Evolutionary conservation across 53 echinoderm and acorn worm genomes (phyloP).

Genomic region (Stichopus horrens): DNA sequence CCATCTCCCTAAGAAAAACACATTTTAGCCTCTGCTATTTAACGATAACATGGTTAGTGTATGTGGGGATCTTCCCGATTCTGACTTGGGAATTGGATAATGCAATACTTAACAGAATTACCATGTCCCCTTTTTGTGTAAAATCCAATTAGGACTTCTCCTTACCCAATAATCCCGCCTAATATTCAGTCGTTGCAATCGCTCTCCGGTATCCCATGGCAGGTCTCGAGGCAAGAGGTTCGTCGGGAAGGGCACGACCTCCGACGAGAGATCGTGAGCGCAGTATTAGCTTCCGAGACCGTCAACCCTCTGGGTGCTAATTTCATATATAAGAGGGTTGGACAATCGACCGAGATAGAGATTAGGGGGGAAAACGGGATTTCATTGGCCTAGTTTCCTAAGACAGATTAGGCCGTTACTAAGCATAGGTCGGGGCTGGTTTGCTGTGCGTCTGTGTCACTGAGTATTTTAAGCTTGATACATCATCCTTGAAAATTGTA

Average conservation of each 20-base stretch:
- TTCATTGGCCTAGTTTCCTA: conserved; percentile 35
- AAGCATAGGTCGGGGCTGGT: neutral
- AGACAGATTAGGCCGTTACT: conserved; percentile 22
- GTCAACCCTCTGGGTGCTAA: conserved; percentile 44
- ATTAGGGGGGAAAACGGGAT: conserved; percentile 6
- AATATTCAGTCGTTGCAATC: conserved; percentile 36
- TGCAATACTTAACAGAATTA: conserved; percentile 43
- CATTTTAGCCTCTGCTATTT: conserved; percentile 42
- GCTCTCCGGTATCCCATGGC: conserved; percentile 26
- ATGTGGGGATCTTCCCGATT: conserved; percentile 17
- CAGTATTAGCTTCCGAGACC: conserved; percentile 17
- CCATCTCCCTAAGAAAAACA: conserved; percentile 42
- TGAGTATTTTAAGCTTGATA: neutral
- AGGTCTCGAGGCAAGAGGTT: conserved; percentile 38
- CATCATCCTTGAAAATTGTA: neutral
- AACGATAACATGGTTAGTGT: conserved; percentile 42
- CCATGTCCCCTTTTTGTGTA: conserved; percentile 45
- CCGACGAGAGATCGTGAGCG: neutral
- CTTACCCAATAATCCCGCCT: conserved; percentile 46
- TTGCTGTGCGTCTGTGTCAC: neutral
- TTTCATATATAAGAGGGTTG: conserved; percentile 28
- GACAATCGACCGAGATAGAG: conserved; percentile 37
- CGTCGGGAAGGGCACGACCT: conserved; percentile 39
- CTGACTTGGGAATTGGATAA: conserved; percentile 40
- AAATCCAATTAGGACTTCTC: conserved; percentile 45